Evolutionary conservation across 2,888 invertebrate species (phyloP).

Genomic region (Polydrusus tereticollis): DNA sequence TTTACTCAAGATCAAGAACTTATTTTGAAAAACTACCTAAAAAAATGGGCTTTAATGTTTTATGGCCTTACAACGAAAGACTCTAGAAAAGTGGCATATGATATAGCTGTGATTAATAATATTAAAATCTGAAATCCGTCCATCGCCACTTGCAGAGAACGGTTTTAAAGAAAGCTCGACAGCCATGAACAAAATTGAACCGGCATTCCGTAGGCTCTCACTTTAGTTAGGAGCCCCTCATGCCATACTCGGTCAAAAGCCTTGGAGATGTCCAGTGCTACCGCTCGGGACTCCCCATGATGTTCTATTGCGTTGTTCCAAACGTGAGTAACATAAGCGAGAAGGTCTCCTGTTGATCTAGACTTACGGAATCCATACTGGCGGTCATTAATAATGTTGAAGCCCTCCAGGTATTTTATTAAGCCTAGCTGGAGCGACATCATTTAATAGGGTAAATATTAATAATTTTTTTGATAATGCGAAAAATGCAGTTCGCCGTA

Average conservation of each 20-base stretch:
- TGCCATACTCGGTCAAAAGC: background rate
- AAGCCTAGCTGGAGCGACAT: slow-evolving; percentile 48
- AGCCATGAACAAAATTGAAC: too few species aligned
- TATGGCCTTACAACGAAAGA: background rate
- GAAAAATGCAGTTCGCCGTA: slow-evolving; percentile 50
- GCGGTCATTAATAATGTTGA: too few species aligned
- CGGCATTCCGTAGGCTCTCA: too few species aligned
- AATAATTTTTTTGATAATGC: slow-evolving; percentile 55
- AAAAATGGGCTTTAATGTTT: background rate
- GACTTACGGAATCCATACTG: too few species aligned
- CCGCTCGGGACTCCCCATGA: too few species aligned
- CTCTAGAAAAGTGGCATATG: slow-evolving; percentile 3
- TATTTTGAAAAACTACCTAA: background rate
- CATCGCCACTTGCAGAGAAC: background rate
- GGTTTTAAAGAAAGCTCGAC: too few species aligned
- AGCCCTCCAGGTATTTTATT: too few species aligned
- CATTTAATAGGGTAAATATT: slow-evolving; percentile 46
- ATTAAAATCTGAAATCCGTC: background rate
- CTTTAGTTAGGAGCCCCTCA: too few species aligned
- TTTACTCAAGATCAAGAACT: background rate
- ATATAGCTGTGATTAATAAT: background rate
- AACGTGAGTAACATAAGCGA: slow-evolving; percentile 52
- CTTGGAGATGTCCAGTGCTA: too few species aligned
- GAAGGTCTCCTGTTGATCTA: slow-evolving; percentile 41
- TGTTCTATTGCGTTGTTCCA: too few species aligned